Conservation (phyloP, 2,888 invertebrate species). For the Blera fallax region DNA sequence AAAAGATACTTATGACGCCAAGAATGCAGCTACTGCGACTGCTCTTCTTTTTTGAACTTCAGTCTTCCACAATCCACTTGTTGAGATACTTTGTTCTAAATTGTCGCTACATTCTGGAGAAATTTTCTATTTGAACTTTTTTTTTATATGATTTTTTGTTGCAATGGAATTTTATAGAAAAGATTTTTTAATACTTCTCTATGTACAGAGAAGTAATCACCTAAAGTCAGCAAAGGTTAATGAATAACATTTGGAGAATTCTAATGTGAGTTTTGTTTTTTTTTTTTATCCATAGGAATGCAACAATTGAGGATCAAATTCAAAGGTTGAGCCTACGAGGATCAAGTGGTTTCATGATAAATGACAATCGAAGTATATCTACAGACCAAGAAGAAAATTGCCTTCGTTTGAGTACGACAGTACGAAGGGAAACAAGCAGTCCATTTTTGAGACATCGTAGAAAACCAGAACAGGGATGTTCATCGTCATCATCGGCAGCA, state of each 20-base stretch:
- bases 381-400: slow-evolving; percentile 46
- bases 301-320: slow-evolving; percentile 74
- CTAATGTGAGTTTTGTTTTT: neutral
- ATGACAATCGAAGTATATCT: slow-evolving; percentile 20
- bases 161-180: slow-evolving; percentile 62
- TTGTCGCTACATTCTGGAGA: slow-evolving; percentile 20
- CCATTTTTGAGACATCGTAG: slow-evolving; percentile 38
- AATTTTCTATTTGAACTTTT: neutral
- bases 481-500: slow-evolving; percentile 32
- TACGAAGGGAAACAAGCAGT: slow-evolving; percentile 32
- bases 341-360: slow-evolving; percentile 66
- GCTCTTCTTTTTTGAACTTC: slow-evolving; percentile 15
- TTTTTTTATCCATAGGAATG: slow-evolving; percentile 14
- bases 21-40: slow-evolving; percentile 36
- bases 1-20: slow-evolving; percentile 45
- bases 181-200: slow-evolving; percentile 60
- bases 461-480: slow-evolving; percentile 31
- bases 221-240: slow-evolving; percentile 25
- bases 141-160: slow-evolving; percentile 10
- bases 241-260: neutral
- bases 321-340: slow-evolving; percentile 75
- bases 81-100: slow-evolving; percentile 50
- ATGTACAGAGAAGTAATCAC: slow-evolving; percentile 41
- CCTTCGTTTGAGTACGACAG: slow-evolving; percentile 52
- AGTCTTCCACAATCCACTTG: slow-evolving; percentile 65